Evolutionary conservation across 2,888 invertebrate genomes (phyloP).

Genomic region (Halictus quadricinctus): DNA sequence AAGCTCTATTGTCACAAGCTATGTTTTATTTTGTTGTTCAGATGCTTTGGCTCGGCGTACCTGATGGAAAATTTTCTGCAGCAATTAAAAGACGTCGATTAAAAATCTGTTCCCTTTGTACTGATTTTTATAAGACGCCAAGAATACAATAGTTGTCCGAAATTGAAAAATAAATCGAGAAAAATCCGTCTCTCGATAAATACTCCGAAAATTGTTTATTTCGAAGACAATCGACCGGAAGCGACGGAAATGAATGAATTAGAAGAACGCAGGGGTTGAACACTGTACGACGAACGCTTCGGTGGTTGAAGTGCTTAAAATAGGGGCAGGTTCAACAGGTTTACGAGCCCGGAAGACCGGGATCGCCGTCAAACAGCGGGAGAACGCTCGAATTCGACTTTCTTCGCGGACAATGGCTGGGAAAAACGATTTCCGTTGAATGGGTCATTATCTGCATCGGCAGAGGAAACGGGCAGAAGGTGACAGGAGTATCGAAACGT

Average conservation of each 20-base stretch:
- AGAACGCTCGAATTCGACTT: background rate
- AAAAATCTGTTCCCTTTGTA: too few relatives aligned
- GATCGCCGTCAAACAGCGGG: background rate
- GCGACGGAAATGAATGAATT: background rate
- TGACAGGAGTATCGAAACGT: background rate
- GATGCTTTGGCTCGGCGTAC: too few relatives aligned
- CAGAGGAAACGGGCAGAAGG: background rate
- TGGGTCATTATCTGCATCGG: constrained; percentile 5
- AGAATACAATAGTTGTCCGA: background rate
- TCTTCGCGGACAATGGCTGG: background rate
- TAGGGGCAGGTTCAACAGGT: background rate
- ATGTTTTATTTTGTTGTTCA: too few relatives aligned
- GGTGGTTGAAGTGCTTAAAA: background rate
- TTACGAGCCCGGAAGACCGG: background rate
- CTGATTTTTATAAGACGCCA: background rate
- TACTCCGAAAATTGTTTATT: background rate
- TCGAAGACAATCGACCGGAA: background rate
- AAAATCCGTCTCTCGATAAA: background rate
- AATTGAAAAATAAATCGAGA: too few relatives aligned
- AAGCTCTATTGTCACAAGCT: too few relatives aligned
- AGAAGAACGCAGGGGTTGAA: background rate
- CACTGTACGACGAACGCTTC: background rate
- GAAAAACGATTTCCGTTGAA: constrained; percentile 18
- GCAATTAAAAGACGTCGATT: too few relatives aligned
- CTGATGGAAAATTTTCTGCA: too few relatives aligned